Conservation (phyloP, 2,797 vertebrate genomes). For the Argentina silus region DNA sequence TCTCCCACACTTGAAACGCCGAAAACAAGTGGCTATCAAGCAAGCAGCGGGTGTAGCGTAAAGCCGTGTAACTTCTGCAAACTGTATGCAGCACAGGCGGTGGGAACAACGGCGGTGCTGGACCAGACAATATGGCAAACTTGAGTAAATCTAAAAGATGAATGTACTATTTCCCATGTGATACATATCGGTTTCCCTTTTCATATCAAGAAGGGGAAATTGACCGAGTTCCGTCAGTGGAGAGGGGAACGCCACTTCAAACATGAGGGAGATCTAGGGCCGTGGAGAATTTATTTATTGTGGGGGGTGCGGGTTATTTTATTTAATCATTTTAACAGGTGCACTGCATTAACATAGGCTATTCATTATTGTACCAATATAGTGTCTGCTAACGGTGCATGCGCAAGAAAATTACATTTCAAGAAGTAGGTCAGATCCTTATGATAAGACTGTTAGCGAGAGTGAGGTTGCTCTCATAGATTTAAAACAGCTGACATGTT, state of each 20-base stretch:
- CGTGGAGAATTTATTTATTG: slow-evolving; percentile 55
- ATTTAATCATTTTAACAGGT: slow-evolving; percentile 31
- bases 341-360: slow-evolving; percentile 29
- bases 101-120: slow-evolving; percentile 54
- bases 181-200: slow-evolving; percentile 47
- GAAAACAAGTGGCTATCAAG: slow-evolving; percentile 38
- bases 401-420: slow-evolving; percentile 33
- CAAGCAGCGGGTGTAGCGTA: slow-evolving; percentile 35
- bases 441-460: slow-evolving; percentile 48
- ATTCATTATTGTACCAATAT: slow-evolving; percentile 11
- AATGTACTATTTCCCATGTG: slow-evolving; percentile 60
- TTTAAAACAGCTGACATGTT: slow-evolving; percentile 51
- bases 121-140: slow-evolving; percentile 59
- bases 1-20: slow-evolving; percentile 23
- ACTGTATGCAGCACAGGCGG: slow-evolving; percentile 54
- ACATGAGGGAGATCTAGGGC: slow-evolving; percentile 71
- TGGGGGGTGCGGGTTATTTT: slow-evolving; percentile 63
- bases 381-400: slow-evolving; percentile 32
- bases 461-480: slow-evolving; percentile 37
- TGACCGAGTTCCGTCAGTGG: slow-evolving; percentile 43
- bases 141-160: slow-evolving; percentile 66
- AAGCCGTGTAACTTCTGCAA: slow-evolving; percentile 50
- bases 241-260: slow-evolving; percentile 55
- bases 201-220: slow-evolving; percentile 43
- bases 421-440: slow-evolving; percentile 69